Evolutionary conservation across 2,113 vertebrate genomes (phyloP), one percentile per base, ranked within the genome.

Genomic region (Onychostoma macrolepis): DNA sequence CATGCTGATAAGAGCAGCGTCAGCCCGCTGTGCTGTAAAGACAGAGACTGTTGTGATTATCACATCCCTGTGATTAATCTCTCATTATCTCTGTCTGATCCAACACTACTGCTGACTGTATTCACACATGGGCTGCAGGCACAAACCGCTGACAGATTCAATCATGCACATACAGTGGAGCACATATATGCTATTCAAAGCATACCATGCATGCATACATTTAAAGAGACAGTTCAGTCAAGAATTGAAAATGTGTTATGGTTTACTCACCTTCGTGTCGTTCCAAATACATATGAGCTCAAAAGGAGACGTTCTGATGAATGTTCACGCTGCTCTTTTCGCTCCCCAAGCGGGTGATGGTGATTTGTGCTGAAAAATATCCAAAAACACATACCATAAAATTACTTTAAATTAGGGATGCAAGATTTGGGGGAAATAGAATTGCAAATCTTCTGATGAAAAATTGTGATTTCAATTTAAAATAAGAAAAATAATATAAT

Each of bases 31-130:
- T 24, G 85, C 85, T 84, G 85, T 84, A 53, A 77, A 88, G 76
- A 88, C 90, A 87, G 88, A 86, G 85, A 79, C 77, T 83, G 90
- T 86, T 91, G 86, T 80, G 87, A 88, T 79, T 87, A 86, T 77
- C 71, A 71, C 48, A 38, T 56, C 36, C 19, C 79, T 79, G 72
- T 58, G 86, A 85, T 85, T 77, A 67, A 85, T 85, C 82, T 88
- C 72, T 82, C 56, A 33, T 87, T 85, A 87, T 85, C 71, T 85
- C 83, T 12, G 36, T 28, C 78, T 77, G 53, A 82, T 77, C 77
- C 28, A 43, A 38, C 41, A 76, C 8, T 24, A 53, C 12, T 87
- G 65, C 56, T 63, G 26, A 75, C 80, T 50, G 61, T 69, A 48
- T 26, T 65, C 33, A 82, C 24, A 28, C 38, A 85, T 0, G 15